Evolutionary conservation across 2,888 invertebrate species (phyloP).

Genomic region (Megaustenia siamemsis): DNA sequence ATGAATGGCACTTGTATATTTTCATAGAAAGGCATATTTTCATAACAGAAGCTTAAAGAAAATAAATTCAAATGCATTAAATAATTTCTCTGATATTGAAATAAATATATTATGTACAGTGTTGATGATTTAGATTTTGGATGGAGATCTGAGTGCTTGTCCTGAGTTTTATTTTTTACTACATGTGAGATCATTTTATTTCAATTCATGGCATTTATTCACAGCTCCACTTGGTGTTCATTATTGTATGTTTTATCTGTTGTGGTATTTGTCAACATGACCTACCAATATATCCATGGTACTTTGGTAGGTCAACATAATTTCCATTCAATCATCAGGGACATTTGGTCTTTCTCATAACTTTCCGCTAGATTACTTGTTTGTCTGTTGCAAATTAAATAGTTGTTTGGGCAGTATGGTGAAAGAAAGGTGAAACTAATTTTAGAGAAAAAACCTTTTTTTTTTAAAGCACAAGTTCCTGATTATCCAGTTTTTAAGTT

Average conservation of each 20-base stretch:
- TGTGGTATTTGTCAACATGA: background rate
- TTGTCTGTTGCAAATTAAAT: too few species aligned
- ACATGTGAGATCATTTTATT: background rate
- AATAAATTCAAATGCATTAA: background rate
- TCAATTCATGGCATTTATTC: conserved; percentile 45
- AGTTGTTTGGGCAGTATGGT: too few species aligned
- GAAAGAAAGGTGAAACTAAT: too few species aligned
- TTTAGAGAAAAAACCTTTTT: too few species aligned
- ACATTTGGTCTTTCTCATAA: background rate
- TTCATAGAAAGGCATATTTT: background rate
- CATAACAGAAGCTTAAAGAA: background rate
- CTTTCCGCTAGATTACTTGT: background rate
- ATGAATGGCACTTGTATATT: conserved; percentile 47
- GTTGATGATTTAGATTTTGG: background rate
- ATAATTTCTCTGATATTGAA: background rate
- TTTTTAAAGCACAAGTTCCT: too few species aligned
- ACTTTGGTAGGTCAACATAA: background rate
- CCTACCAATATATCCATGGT: background rate
- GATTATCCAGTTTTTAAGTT: too few species aligned
- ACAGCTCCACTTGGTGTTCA: conserved; percentile 30
- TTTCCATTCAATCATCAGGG: background rate
- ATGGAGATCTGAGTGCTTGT: conserved; percentile 36
- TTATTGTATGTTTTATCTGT: background rate
- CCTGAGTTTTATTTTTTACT: background rate
- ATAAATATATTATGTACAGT: background rate